These are phyloP conservation scores for Sebastiscus tertius DNA, from an alignment of 2,797 vertebrate species.

Conservation along the genomic window DNA sequence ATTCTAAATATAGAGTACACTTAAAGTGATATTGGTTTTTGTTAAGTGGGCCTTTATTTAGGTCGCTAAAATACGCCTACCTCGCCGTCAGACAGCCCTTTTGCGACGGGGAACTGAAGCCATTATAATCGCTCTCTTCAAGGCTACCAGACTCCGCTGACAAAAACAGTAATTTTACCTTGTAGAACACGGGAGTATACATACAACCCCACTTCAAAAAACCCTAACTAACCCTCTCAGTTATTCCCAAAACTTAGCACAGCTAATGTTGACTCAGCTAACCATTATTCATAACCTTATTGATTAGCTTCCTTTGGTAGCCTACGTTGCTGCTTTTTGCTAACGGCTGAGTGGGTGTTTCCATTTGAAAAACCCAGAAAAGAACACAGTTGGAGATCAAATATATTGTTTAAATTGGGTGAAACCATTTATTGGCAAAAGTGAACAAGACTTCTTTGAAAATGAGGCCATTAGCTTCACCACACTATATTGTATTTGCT, in stretches of 20 bases:
- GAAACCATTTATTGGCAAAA: not conserved
- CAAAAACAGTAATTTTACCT: not conserved
- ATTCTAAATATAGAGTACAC: not conserved
- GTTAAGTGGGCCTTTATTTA: not conserved
- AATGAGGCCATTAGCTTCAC: not conserved
- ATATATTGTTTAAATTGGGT: not conserved
- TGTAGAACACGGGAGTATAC: not conserved
- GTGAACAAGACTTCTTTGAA: not conserved
- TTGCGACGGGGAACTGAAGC: not conserved
- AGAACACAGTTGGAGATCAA: not conserved
- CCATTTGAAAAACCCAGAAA: not conserved
- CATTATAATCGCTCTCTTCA: not conserved
- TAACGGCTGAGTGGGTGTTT: not conserved
- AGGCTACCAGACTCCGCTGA: not conserved
- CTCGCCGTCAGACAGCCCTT: not conserved
- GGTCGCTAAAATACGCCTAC: not conserved
- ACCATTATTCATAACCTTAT: not conserved
- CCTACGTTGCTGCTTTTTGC: not conserved
- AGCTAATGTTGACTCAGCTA: not conserved
- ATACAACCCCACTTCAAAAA: not conserved
- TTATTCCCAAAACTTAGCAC: not conserved
- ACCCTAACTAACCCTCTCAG: not conserved
- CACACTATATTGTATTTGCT: not conserved
- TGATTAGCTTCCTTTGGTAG: not conserved
- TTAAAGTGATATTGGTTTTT: not conserved